phyloP scores from a whole-genome alignment of 2,797 vertebrate genomes.

The Hippoglossus hippoglossus region DNA sequence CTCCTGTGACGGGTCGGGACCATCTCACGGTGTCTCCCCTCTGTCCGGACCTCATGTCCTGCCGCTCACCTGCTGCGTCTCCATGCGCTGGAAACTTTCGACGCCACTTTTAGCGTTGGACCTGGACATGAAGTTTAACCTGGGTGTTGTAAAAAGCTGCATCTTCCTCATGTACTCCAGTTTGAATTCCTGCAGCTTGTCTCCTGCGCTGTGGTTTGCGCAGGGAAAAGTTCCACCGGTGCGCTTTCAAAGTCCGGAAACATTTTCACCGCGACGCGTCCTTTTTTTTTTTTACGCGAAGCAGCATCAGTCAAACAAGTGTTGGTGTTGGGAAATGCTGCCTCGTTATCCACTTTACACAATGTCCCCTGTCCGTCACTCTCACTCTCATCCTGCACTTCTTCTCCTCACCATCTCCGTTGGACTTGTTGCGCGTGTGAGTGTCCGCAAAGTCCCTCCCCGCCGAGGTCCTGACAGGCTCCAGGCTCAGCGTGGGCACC shows the following conservation, averaged over 20 bases:
- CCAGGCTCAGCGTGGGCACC: slow-evolving; percentile 3
- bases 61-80: slow-evolving; percentile 63
- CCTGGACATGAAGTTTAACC: not conserved
- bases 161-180: not conserved
- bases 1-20: slow-evolving; percentile 41
- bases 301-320: not conserved
- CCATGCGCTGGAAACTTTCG: not conserved
- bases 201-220: not conserved
- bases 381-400: slow-evolving; percentile 44
- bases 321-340: not conserved
- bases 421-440: slow-evolving; percentile 61
- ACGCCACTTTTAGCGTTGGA: slow-evolving; percentile 2
- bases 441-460: slow-evolving; percentile 75
- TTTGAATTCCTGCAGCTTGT: not conserved
- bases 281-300: not conserved
- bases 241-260: slow-evolving; percentile 44
- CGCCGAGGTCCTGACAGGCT: slow-evolving; percentile 34
- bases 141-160: not conserved
- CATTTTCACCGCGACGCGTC: slow-evolving; percentile 38
- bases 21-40: slow-evolving; percentile 69
- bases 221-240: slow-evolving; percentile 26
- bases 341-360: not conserved
- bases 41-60: not conserved
- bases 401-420: slow-evolving; percentile 32
- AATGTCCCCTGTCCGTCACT: slow-evolving; percentile 27